Percentiles rank a stretch among this genome's conserved stretches.
Conservation (phyloP, 1,140 invertebrate species). For the Pissodes strobi region DNA sequence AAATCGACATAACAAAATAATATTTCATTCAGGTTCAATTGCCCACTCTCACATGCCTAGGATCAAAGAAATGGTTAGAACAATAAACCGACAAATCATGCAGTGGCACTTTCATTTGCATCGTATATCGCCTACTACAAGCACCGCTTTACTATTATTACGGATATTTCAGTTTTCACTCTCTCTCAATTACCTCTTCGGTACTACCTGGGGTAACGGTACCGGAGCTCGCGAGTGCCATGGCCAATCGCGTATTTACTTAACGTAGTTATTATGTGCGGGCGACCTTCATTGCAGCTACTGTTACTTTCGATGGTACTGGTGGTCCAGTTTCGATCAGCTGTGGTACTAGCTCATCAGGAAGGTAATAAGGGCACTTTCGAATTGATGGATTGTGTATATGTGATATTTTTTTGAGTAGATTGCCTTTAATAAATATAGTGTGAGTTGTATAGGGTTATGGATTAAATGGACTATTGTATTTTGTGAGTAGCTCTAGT, state of each 20-base stretch:
- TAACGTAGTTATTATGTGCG: slow-evolving; percentile 28
- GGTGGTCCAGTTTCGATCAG: slow-evolving; percentile 16
- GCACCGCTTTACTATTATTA: slow-evolving; percentile 11
- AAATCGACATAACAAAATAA: too few species aligned
- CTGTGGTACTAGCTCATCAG: slow-evolving; percentile 23
- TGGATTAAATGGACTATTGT: too few species aligned
- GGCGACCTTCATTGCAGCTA: slow-evolving; percentile 16
- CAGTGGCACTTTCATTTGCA: slow-evolving; percentile 29
- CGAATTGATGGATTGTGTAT: too few species aligned
- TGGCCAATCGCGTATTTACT: slow-evolving; percentile 20
- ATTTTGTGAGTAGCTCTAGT: too few species aligned
- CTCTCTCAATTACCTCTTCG: slow-evolving; percentile 25
- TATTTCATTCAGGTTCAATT: too few species aligned
- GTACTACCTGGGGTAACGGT: slow-evolving; percentile 24
- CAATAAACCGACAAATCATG: slow-evolving; percentile 19
- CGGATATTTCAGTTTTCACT: slow-evolving; percentile 18
- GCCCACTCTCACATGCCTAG: too few species aligned
- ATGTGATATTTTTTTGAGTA: too few species aligned
- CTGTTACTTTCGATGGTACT: slow-evolving; percentile 31
- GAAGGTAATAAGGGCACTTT: too few species aligned
- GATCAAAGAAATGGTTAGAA: too few species aligned
- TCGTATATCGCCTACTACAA: slow-evolving; percentile 25
- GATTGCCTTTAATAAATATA: too few species aligned
- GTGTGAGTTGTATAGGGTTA: too few species aligned
- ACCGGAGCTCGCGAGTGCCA: slow-evolving; percentile 9